Conservation (phyloP, 2,888 invertebrate species). For the Tenthredo distinguenda region DNA sequence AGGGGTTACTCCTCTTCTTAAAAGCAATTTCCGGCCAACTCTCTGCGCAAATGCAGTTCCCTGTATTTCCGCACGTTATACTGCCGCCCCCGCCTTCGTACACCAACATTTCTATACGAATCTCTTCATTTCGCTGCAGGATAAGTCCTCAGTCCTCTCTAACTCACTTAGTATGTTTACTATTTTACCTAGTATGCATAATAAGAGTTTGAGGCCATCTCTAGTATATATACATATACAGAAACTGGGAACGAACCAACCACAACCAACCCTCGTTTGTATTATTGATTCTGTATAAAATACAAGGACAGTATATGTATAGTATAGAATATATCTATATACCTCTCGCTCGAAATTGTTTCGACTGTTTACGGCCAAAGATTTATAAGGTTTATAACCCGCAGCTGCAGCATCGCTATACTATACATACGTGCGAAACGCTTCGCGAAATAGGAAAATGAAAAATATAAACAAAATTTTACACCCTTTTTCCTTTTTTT, state of each 20-base stretch:
- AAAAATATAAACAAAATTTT: constrained; percentile 2
- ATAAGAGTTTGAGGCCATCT: neutral
- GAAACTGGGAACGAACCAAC: neutral
- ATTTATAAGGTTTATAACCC: constrained; percentile 34
- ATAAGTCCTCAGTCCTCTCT: neutral
- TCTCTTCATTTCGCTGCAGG: neutral
- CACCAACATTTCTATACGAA: neutral
- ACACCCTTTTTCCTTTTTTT: neutral
- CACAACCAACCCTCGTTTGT: neutral
- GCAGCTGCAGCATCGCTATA: neutral
- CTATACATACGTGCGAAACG: neutral
- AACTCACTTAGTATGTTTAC: neutral
- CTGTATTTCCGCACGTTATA: constrained; percentile 15
- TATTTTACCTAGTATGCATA: constrained; percentile 1
- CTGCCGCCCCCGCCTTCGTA: neutral
- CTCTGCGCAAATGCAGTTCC: constrained; percentile 27
- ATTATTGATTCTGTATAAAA: constrained; percentile 65
- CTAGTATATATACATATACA: neutral
- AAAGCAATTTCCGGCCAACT: constrained; percentile 44
- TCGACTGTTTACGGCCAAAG: constrained; percentile 34
- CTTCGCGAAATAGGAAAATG: neutral
- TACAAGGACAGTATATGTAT: constrained; percentile 55
- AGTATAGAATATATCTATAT: neutral
- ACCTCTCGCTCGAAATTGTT: constrained; percentile 57
- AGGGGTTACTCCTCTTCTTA: constrained; percentile 4